Conservation (phyloP, 1,140 invertebrate species). For the Magallana ariakensis region DNA sequence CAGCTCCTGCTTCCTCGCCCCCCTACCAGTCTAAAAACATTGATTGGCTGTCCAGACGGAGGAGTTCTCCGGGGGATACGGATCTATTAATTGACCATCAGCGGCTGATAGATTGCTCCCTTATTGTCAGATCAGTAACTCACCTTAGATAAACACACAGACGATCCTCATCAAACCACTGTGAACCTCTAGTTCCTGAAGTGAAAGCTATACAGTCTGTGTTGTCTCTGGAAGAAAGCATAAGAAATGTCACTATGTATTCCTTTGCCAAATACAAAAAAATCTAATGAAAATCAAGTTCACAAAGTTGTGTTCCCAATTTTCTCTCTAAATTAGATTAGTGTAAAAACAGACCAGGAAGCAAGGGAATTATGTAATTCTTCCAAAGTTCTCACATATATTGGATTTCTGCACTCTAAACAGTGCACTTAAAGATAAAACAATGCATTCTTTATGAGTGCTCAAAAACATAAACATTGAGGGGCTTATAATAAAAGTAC, state of each 20-base stretch:
- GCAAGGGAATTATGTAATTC: slow-evolving; percentile 2
- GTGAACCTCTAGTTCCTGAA: background rate
- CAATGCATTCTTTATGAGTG: no score
- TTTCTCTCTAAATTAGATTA: background rate
- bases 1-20: background rate
- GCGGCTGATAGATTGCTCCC: slow-evolving; percentile 1
- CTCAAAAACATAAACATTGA: no score
- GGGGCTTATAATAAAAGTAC: no score
- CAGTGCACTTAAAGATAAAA: no score
- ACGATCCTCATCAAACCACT: background rate
- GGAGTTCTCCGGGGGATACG: background rate
- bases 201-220: background rate
- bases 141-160: slow-evolving; percentile 26
- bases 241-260: background rate
- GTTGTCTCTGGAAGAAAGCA: background rate
- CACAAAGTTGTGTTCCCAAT: background rate
- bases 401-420: background rate
- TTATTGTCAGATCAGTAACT: slow-evolving; percentile 27
- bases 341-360: background rate
- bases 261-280: background rate
- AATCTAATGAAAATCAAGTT: background rate
- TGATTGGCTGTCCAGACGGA: slow-evolving; percentile 22
- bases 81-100: slow-evolving; percentile 33
- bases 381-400: background rate
- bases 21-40: slow-evolving; percentile 13